Conservation (phyloP, 2,888 invertebrate species). For the Microctonus hyperodae region DNA sequence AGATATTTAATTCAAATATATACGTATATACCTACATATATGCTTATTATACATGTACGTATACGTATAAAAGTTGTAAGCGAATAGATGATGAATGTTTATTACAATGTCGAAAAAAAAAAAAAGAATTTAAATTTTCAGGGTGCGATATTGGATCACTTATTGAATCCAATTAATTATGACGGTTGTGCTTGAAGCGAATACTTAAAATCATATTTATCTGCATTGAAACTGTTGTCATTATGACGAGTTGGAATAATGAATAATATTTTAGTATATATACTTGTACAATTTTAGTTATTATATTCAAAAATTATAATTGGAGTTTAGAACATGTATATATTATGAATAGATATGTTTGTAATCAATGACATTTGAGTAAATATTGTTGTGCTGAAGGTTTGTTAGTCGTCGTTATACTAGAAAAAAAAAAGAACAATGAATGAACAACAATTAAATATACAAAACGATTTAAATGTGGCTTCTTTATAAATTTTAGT, state of each 20-base stretch:
- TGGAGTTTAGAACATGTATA: no score
- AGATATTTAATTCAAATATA: constrained; percentile 4
- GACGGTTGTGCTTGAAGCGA: constrained; percentile 1
- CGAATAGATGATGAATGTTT: background rate
- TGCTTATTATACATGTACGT: background rate
- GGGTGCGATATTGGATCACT: constrained; percentile 12
- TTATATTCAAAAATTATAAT: no score
- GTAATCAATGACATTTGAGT: constrained; percentile 24
- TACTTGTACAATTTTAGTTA: no score
- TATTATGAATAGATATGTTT: background rate
- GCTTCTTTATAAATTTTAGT: constrained; percentile 8
- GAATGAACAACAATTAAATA: background rate
- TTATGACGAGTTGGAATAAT: constrained; percentile 14
- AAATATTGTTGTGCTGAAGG: constrained; percentile 22
- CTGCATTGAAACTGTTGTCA: constrained; percentile 26
- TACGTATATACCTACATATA: background rate
- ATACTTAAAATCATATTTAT: constrained; percentile 30
- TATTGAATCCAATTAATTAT: constrained; percentile 28
- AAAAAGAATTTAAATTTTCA: background rate
- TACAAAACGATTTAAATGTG: constrained; percentile 8
- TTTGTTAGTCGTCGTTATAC: background rate
- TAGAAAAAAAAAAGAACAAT: background rate
- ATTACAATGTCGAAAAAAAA: constrained; percentile 12
- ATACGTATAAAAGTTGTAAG: background rate
- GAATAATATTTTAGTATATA: background rate